phyloP scores from a whole-genome alignment of 2,113 vertebrate genomes.

The Danionella cerebrum region DNA sequence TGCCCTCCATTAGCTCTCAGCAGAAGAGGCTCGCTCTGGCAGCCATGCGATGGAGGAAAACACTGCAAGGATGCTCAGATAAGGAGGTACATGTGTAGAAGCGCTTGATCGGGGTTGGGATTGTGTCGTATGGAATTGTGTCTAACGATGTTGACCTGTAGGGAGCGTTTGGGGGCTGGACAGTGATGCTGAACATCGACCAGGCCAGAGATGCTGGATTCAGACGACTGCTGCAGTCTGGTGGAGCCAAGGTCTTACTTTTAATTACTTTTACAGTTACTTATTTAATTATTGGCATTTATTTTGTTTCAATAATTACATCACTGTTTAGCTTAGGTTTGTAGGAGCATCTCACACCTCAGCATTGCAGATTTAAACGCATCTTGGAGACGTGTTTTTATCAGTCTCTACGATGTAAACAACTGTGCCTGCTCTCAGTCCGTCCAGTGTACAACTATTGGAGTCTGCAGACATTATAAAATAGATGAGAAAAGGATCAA shows the following conservation, averaged over 20 bases:
- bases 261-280: no score
- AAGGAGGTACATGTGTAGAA: conserved; percentile 49
- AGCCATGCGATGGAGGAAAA: conserved; percentile 89
- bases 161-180: conserved; percentile 98
- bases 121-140: not conserved
- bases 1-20: conserved; percentile 76
- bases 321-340: no score
- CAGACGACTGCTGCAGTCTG: conserved; percentile 87
- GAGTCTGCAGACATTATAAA: no score
- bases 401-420: no score
- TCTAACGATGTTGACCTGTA: conserved; percentile 39
- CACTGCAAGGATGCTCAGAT: conserved; percentile 65
- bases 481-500: no score
- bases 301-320: no score
- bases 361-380: no score
- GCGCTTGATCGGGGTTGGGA: not conserved
- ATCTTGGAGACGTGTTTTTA: no score
- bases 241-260: conserved; percentile 86
- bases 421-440: no score
- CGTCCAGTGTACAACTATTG: no score
- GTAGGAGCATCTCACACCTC: no score
- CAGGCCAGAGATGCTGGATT: conserved; percentile 87
- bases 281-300: no score
- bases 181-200: conserved; percentile 89
- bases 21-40: conserved; percentile 83